Percentiles rank a stretch among this genome's conserved stretches.
Evolutionary conservation across 64 coral and sea anemone genomes (phyloP).

Genomic region (Montipora efflorescens): DNA sequence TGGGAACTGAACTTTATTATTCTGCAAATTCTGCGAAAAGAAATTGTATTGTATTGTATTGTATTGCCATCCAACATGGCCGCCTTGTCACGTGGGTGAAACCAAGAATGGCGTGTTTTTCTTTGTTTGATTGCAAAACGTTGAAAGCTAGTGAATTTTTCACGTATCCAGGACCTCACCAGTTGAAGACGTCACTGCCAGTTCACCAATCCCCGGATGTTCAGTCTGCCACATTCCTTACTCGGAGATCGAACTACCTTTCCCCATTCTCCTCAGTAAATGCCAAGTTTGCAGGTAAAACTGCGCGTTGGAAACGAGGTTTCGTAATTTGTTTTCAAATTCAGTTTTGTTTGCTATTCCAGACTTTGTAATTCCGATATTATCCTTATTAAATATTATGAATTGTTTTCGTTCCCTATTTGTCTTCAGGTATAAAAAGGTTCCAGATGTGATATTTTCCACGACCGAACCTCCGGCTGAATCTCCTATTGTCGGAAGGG

Average conservation of each 20-base stretch:
- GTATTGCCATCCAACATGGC: no score
- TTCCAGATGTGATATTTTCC: slow-evolving; percentile 95
- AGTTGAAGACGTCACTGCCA: slow-evolving; percentile 39
- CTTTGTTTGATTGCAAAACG: background rate
- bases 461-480: slow-evolving; percentile 90
- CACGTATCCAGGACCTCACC: slow-evolving; percentile 9
- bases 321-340: no score
- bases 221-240: slow-evolving; percentile 91
- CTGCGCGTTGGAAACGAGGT: background rate
- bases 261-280: slow-evolving; percentile 83
- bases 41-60: no score
- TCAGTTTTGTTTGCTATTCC: background rate
- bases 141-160: background rate
- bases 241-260: slow-evolving; percentile 82
- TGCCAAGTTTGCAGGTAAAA: slow-evolving; percentile 89
- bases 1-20: no score
- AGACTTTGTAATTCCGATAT: background rate
- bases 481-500: slow-evolving; percentile 76
- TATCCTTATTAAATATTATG: background rate
- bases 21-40: no score
- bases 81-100: no score
- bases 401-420: background rate
- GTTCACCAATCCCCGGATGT: slow-evolving; percentile 70
- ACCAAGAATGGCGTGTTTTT: background rate
- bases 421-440: slow-evolving; percentile 76